These are phyloP conservation scores for Diorhabda carinulata DNA, from an alignment of 1,140 invertebrate genomes.

Conservation along the genomic window DNA sequence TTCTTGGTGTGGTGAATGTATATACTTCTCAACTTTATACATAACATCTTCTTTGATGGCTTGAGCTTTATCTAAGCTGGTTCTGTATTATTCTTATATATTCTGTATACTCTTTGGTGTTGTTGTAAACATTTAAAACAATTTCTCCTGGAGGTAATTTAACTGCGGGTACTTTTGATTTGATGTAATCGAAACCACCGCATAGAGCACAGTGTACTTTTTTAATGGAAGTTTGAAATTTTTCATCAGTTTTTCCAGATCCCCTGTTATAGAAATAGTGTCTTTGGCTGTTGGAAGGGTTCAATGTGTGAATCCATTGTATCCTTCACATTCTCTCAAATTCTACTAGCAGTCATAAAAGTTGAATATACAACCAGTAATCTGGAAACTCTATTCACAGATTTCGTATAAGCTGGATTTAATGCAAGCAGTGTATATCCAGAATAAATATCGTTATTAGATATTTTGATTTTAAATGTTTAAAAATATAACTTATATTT, in stretches of 20 bases:
- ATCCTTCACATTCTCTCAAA: conserved; percentile 57
- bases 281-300: conserved; percentile 55
- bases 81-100: conserved; percentile 47
- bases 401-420: conserved; percentile 45
- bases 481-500: too few relatives aligned
- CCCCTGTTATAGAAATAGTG: conserved; percentile 49
- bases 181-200: conserved; percentile 50
- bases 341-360: conserved; percentile 50
- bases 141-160: conserved; percentile 47
- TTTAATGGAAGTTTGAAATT: conserved; percentile 50
- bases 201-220: conserved; percentile 50
- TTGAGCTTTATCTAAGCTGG: conserved; percentile 35
- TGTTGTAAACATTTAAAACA: conserved; percentile 53
- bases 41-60: conserved; percentile 36
- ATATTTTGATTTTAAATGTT: conserved; percentile 10
- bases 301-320: conserved; percentile 55
- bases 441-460: background rate
- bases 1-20: conserved; percentile 23
- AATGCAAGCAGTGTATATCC: background rate
- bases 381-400: conserved; percentile 52
- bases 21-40: conserved; percentile 37
- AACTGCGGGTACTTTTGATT: conserved; percentile 51
- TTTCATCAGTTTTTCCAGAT: conserved; percentile 50
- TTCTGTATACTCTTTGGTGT: conserved; percentile 56
- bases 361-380: conserved; percentile 56